Evolutionary conservation across 2,797 vertebrate species (phyloP), one percentile per base, ranked within the genome.

Genomic region (Setipinna tenuifilis): DNA sequence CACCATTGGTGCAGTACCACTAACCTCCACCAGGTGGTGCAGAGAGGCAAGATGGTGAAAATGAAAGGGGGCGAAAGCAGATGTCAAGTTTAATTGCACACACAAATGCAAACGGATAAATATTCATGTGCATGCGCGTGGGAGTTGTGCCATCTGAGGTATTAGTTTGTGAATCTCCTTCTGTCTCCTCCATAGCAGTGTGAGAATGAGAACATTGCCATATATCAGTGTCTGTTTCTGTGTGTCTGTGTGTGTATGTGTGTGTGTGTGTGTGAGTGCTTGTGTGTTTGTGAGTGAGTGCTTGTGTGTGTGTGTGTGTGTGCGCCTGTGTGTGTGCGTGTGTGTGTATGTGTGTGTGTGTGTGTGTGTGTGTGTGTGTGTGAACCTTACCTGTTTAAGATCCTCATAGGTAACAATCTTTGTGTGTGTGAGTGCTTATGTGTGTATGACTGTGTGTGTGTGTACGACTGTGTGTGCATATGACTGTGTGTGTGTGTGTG

Each of bases 371-470:
- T 4, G 2, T 23, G 0, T 10, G 28, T 83, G 84, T 71, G 86
- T 89, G n/a, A 82, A 83, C 68, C 86, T 87, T 89, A 98, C 97
- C 97, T 99, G 97, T 81, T n/a, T n/a, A n/a, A n/a, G n/a, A n/a
- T n/a, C n/a, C n/a, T n/a, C n/a, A n/a, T n/a, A n/a, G n/a, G n/a
- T n/a, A n/a, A n/a, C n/a, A n/a, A n/a, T n/a, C n/a, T n/a, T n/a
- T 2, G 54, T 3, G 2, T n/a, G 0, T 9, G 28, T 83, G 83
- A 65, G 86, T n/a, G n/a, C n/a, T n/a, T n/a, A n/a, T 48, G 46
- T 48, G 46, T 48, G 46, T 48, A 10, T 4, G 41, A 16, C 2
- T 2, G 59, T 4, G 2, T 23, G 0, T 10, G 28, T 83, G 84
- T 71, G 86, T 89, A 98, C 97, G 82, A 44, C 31, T 78, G 71